Base-by-base conservation (phyloP, 2,797 vertebrate genomes). In the Scolopax bukidnonensis region DNA sequence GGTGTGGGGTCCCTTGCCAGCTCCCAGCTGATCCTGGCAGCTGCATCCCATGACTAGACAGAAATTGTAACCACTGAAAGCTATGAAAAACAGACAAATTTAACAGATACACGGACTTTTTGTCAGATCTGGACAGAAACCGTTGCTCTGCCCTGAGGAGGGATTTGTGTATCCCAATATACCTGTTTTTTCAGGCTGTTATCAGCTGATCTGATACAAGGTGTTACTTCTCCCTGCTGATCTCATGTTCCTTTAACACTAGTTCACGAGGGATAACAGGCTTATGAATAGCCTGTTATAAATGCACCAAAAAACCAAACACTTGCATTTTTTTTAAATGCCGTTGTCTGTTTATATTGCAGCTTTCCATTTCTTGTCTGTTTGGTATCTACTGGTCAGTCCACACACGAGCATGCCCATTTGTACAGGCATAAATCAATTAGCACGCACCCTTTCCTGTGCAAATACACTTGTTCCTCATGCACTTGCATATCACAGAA, bases 211-310 rank as follows among this genome's bases (percentile, higher is more conserved):
- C 56, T 68, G 41, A 47, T 61, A 64, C 77, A 91, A 91, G 16
- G 10, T 75, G 47, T 84, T 86, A n/a, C 24, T 71, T 76, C 51
- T 87, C 53, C 27, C 16, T 68, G 57, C 43, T 41, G 67, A 50
- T 80, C 76, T 87, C 87, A 54, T 32, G 74, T 89, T 19, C 25
- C 5, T 91, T 85, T 92, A 75, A 13, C 38, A 47, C 40, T 28
- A 77, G 30, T 13, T 40, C 41, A 25, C 19, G 13, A 43, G 25
- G 12, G 9, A 6, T 11, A 48, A 40, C 30, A 82, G 40, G 11
- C 47, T n/a, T 76, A 20, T 38, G 17, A 87, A 38, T 10, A 77
- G 6, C 50, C 27, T 79, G 36, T 60, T 87, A 60, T 45, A 91
- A 94, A 83, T 25, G 11, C 38, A 75, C 27, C 17, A 82, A 88